Percentiles rank a stretch among this genome's conserved stretches.
Conservation (phyloP, 2,797 vertebrate species). For the Etheostoma perlongum region DNA sequence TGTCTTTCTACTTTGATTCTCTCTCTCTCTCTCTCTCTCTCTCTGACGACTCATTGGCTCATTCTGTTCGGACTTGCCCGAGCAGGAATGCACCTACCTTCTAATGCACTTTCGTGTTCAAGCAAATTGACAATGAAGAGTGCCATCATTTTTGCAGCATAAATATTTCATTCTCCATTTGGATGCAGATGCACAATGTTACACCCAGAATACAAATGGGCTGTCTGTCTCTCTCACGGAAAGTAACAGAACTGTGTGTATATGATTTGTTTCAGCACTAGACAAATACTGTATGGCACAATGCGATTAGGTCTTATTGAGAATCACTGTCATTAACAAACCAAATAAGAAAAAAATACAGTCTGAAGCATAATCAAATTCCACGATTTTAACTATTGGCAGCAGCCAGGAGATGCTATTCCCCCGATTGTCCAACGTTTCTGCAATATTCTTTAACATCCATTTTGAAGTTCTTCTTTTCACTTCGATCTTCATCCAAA, state of each 20-base stretch:
- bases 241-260: constrained; percentile 56
- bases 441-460: not conserved
- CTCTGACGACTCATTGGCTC: constrained; percentile 68
- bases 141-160: constrained; percentile 81
- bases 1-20: constrained; percentile 36
- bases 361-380: constrained; percentile 38
- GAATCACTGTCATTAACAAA: constrained; percentile 44
- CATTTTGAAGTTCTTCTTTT: not conserved
- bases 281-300: constrained; percentile 45
- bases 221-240: constrained; percentile 33
- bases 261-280: constrained; percentile 68
- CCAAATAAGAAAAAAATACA: constrained; percentile 51
- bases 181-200: constrained; percentile 80
- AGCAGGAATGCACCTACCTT: constrained; percentile 80
- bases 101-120: constrained; percentile 83
- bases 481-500: not conserved
- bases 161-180: constrained; percentile 86
- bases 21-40: constrained; percentile 5
- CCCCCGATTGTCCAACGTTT: not conserved
- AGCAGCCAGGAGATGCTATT: constrained; percentile 15
- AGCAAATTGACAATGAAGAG: constrained; percentile 85
- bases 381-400: constrained; percentile 19
- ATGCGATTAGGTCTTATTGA: constrained; percentile 61
- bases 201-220: constrained; percentile 80
- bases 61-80: constrained; percentile 82